Percentiles rank a stretch among this genome's conserved stretches.
These are phyloP conservation scores for Cheilosia variabilis DNA, from an alignment of 2,888 invertebrate genomes.

Conservation along the genomic window DNA sequence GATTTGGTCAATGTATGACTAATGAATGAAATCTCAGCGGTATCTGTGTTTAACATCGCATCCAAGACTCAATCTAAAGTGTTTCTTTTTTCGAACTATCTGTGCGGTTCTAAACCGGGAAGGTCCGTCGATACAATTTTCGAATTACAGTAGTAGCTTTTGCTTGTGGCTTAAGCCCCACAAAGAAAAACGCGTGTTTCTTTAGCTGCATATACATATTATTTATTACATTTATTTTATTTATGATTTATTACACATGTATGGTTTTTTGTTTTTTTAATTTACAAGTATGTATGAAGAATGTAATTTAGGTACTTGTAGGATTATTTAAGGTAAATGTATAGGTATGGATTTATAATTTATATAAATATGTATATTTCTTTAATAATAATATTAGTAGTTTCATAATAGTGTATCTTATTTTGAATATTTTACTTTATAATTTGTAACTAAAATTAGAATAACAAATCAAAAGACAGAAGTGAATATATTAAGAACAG, in stretches of 20 bases:
- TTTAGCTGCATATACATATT: not conserved
- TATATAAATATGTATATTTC: slow-evolving; percentile 7
- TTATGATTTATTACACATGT: slow-evolving; percentile 22
- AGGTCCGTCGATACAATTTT: no score
- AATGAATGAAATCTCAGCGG: no score
- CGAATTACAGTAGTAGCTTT: no score
- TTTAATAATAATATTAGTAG: slow-evolving; percentile 10
- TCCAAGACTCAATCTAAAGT: no score
- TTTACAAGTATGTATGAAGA: slow-evolving; percentile 26
- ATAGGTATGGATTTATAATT: not conserved
- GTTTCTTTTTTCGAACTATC: no score
- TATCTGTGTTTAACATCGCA: fast-evolving
- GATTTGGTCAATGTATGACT: no score
- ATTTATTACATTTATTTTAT: slow-evolving; percentile 12
- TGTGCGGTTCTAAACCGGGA: no score
- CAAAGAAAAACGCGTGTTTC: no score
- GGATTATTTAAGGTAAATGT: slow-evolving; percentile 25
- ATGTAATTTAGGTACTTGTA: slow-evolving; percentile 26
- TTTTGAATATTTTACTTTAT: slow-evolving; percentile 20
- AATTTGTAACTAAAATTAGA: not conserved
- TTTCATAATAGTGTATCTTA: slow-evolving; percentile 2
- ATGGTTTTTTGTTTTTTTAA: slow-evolving; percentile 21
- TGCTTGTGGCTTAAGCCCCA: no score
- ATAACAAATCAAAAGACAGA: not conserved
- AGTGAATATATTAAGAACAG: slow-evolving; percentile 2